phyloP scores from a whole-genome alignment of 2,113 vertebrate species.

The Dasypus novemcinctus region DNA sequence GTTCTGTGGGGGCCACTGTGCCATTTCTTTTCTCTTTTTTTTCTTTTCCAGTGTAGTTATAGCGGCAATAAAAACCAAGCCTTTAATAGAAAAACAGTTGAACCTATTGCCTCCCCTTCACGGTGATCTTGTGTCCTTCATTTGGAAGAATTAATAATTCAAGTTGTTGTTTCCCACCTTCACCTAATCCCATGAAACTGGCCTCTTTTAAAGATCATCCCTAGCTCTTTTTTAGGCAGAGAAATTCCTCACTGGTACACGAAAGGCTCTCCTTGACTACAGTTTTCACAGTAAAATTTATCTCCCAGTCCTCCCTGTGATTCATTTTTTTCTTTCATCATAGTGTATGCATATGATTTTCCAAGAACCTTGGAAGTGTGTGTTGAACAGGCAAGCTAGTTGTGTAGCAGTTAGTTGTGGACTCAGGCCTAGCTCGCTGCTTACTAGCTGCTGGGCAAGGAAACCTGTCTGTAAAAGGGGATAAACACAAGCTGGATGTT shows the following conservation, averaged over 20 bases:
- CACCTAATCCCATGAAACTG: not conserved
- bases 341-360: not conserved
- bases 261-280: not conserved
- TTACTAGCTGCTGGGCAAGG: not conserved
- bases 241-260: not conserved
- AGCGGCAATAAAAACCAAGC: not conserved
- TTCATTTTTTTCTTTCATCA: not conserved
- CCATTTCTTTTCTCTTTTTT: too few relatives aligned
- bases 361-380: not conserved
- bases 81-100: not conserved
- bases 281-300: not conserved
- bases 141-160: not conserved
- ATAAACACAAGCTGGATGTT: not conserved
- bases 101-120: not conserved
- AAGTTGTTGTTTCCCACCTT: not conserved
- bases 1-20: too few relatives aligned
- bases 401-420: not conserved
- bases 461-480: not conserved
- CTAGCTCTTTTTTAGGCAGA: not conserved
- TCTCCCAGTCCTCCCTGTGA: not conserved
- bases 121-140: not conserved
- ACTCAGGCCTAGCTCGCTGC: not conserved
- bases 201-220: not conserved
- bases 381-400: not conserved
- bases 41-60: not conserved